These are phyloP conservation scores for Bambusicola thoracicus DNA, from an alignment of 2,113 vertebrate species.

Conservation along the genomic window DNA sequence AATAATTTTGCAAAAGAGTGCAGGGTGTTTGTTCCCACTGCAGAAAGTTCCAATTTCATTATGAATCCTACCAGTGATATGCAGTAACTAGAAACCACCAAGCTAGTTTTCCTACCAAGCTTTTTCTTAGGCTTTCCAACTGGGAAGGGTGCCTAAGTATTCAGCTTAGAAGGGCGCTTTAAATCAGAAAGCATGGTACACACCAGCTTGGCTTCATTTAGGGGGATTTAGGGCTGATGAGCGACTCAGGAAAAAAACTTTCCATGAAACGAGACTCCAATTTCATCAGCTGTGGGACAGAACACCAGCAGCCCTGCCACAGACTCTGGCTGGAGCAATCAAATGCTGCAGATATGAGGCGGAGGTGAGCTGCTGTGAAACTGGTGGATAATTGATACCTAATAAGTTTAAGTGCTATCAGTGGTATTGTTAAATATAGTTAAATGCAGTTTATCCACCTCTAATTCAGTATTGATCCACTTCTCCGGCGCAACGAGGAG, in stretches of 20 bases:
- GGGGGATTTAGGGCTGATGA: not conserved
- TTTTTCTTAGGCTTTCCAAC: not conserved
- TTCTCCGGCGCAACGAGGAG: not conserved
- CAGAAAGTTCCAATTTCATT: not conserved
- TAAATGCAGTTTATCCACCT: conserved; percentile 57
- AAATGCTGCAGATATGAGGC: not conserved
- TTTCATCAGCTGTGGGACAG: conserved; percentile 4
- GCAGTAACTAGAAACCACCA: not conserved
- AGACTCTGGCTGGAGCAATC: not conserved
- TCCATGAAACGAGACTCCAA: not conserved
- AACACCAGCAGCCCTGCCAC: not conserved
- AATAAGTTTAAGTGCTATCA: conserved; percentile 57
- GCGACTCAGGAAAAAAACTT: conserved; percentile 19
- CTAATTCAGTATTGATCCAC: conserved; percentile 57
- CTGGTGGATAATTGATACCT: conserved; percentile 31
- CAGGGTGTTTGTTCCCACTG: not conserved
- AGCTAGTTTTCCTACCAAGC: not conserved
- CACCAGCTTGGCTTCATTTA: not conserved
- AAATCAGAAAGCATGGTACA: not conserved
- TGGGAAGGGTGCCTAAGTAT: not conserved
- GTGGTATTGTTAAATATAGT: conserved; percentile 61
- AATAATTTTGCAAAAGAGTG: not conserved
- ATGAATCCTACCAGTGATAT: not conserved
- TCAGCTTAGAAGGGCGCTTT: not conserved
- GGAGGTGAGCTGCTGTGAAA: not conserved